Percentiles rank a stretch among this genome's conserved stretches.
Conservation (phyloP, 2,113 vertebrate species). For the Siphamia tubifer region DNA sequence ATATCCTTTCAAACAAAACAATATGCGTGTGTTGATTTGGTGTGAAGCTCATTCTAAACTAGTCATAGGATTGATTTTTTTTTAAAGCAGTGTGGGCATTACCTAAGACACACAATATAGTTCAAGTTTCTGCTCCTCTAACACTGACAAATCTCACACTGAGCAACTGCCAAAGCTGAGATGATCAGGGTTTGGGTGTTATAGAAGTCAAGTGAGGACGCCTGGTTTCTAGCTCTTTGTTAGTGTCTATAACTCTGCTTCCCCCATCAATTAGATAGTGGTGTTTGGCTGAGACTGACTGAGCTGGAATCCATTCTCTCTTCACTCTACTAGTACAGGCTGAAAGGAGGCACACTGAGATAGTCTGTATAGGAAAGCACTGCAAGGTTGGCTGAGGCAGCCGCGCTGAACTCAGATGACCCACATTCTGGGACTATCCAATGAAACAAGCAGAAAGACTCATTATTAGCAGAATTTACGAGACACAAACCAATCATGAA, state of each 20-base stretch:
- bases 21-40: neutral
- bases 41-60: conserved; percentile 2
- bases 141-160: conserved; percentile 33
- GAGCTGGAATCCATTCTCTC: conserved; percentile 65
- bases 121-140: conserved; percentile 44
- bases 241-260: conserved; percentile 68
- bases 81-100: neutral
- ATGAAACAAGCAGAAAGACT: conserved; percentile 56
- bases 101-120: conserved; percentile 13
- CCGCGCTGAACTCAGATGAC: conserved; percentile 82
- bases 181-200: conserved; percentile 42
- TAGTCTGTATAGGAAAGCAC: conserved; percentile 76
- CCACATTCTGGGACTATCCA: conserved; percentile 74
- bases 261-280: conserved; percentile 64
- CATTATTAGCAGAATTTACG: conserved; percentile 61
- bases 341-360: conserved; percentile 74
- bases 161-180: conserved; percentile 39
- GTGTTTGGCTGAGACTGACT: conserved; percentile 49
- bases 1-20: neutral
- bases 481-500: conserved; percentile 33
- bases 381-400: conserved; percentile 78
- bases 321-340: conserved; percentile 71
- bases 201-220: conserved; percentile 67
- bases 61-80: neutral
- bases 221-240: conserved; percentile 54